Base-by-base conservation (phyloP, 2,797 vertebrate genomes). In the Oryzias dopingdopingensis region DNA sequence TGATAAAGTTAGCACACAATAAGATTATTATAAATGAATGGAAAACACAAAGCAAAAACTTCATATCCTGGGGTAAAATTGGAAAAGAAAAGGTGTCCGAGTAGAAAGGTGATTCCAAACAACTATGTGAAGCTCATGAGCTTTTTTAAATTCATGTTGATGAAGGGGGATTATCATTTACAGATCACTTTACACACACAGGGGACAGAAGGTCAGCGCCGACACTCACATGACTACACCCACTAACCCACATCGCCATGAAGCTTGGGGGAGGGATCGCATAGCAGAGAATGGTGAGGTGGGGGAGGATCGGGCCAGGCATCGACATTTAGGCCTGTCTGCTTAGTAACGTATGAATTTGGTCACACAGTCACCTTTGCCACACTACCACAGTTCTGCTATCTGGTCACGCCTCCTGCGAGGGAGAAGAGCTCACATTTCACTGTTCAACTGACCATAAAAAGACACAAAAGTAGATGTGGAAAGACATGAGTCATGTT, bases 371-470 rank as follows among this genome's bases (percentile, higher is more conserved):
- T 74, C 71, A 86, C 84, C 84, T 88, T 85, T 86, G 75, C 52
- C 83, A 82, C 72, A 86, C 61, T 83, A 63, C 70, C 82, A 86
- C 76, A 83, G 67, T 80, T 84, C 62, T 72, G 18, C 52, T 32
- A 32, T 58, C 7, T 1, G 17, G 60, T 72, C 57, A 68, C 62
- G 18, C 73, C 82, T 63, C 62, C 49, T 51, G 20, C 5, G 48
- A 59, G 62, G 66, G 57, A 54, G 41, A 7, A 50, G 40, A 50
- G 72, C 67, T 80, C 65, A 4, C 57, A 76, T 77, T 81, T 75
- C 77, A 59, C 54, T 66, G 76, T 85, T 47, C n/a, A 14, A 64
- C 49, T 40, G 54, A 83, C 77, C 75, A 70, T 37, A 37, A 37
- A 37, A 37, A 37, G 32, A 70, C 42, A 29, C 45, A 59, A 43